A percentile compares a stretch with the other conserved stretches of the same genome.
Evolutionary conservation across 2,113 vertebrate genomes (phyloP).

Genomic region (Alethe castanea): DNA sequence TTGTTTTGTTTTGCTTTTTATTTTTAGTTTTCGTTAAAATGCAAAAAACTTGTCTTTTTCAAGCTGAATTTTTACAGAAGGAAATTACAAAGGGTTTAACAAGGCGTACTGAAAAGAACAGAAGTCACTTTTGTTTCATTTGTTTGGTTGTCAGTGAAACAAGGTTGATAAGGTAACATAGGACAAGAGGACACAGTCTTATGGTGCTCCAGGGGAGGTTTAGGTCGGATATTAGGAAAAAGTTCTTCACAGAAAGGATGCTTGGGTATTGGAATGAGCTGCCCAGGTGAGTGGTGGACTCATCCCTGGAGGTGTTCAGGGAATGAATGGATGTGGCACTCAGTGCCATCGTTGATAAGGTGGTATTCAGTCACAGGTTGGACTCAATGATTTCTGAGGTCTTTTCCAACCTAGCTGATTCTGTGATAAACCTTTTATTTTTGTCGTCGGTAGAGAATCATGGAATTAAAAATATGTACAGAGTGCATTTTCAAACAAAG

Average conservation of each 20-base stretch:
- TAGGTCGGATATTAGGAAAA: not conserved
- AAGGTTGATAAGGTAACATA: not conserved
- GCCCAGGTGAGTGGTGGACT: fast-evolving
- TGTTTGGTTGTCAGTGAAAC: not conserved
- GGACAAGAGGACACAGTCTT: not conserved
- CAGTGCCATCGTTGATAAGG: not conserved
- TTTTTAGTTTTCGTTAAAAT: not conserved
- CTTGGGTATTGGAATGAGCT: not conserved
- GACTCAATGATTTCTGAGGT: not conserved
- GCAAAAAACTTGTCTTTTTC: not conserved
- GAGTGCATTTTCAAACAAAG: not conserved
- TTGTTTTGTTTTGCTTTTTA: not conserved
- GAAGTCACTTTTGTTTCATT: not conserved
- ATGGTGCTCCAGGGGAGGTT: fast-evolving
- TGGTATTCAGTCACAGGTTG: not conserved
- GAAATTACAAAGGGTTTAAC: not conserved
- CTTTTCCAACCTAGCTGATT: not conserved
- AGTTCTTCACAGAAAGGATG: not conserved
- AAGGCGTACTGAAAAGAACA: not conserved
- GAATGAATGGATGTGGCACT: not conserved
- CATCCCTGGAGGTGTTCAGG: not conserved
- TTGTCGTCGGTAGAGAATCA: fast-evolving
- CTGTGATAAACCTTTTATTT: not conserved
- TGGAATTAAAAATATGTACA: not conserved
- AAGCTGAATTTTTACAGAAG: not conserved